These are phyloP conservation scores for Dendrolimus punctatus DNA, from an alignment of 1,140 invertebrate genomes.

Conservation along the genomic window DNA sequence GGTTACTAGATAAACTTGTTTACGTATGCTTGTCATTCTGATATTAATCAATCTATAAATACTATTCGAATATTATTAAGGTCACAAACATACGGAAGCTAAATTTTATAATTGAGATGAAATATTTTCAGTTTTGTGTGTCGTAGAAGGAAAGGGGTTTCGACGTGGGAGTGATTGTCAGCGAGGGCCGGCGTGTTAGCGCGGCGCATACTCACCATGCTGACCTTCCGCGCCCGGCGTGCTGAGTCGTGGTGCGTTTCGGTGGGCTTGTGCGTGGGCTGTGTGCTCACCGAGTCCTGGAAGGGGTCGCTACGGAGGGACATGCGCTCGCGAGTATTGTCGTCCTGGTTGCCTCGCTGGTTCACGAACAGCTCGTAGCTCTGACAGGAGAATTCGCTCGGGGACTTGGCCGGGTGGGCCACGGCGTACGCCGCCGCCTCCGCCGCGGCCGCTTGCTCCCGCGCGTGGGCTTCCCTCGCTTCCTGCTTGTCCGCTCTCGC, in stretches of 20 bases:
- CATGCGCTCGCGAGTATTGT: conserved; percentile 92
- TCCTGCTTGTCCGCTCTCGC: conserved; percentile 82
- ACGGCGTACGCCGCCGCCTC: conserved; percentile 75
- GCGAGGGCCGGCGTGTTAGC: conserved; percentile 29
- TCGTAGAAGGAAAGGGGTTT: not conserved
- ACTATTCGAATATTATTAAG: no score
- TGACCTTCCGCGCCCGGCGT: conserved; percentile 86
- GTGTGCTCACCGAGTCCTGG: conserved; percentile 87
- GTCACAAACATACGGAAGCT: not conserved
- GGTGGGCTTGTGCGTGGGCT: conserved; percentile 74
- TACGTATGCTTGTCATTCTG: no score
- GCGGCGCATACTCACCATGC: conserved; percentile 82
- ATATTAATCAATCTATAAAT: no score
- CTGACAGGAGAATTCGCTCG: conserved; percentile 90
- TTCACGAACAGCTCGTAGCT: conserved; percentile 93
- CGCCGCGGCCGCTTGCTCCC: conserved; percentile 69
- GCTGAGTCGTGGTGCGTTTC: conserved; percentile 73
- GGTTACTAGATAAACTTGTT: no score
- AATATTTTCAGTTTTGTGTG: not conserved
- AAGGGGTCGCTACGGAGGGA: conserved; percentile 86
- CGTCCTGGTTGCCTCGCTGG: conserved; percentile 87
- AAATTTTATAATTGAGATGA: not conserved
- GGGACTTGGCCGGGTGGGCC: conserved; percentile 84
- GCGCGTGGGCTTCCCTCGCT: conserved; percentile 77
- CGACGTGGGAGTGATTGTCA: conserved; percentile 44